phyloP scores from a whole-genome alignment of 2,113 vertebrate species.

The Strigops habroptila region DNA sequence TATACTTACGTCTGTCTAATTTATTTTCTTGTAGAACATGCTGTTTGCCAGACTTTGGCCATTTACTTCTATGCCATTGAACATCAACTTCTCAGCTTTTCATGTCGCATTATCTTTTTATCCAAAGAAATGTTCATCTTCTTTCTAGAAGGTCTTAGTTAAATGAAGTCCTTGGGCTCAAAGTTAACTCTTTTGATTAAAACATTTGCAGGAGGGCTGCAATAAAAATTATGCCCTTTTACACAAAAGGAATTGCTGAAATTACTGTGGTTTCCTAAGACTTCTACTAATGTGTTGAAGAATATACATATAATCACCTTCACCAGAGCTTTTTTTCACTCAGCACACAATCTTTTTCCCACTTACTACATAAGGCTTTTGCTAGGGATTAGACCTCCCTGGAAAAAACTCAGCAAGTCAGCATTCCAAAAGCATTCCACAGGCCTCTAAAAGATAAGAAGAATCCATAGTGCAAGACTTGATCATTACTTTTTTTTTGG shows the following conservation, averaged over 20 bases:
- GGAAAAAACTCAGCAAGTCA: background rate
- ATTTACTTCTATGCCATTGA: slow-evolving; percentile 13
- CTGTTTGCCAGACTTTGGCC: slow-evolving; percentile 19
- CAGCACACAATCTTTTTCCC: background rate
- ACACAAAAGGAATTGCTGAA: background rate
- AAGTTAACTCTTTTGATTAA: background rate
- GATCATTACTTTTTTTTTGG: background rate
- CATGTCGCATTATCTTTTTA: background rate
- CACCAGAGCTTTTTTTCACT: background rate
- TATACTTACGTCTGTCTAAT: slow-evolving; percentile 18
- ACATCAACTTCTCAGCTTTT: background rate
- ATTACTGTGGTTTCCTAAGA: background rate
- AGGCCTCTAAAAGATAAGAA: background rate
- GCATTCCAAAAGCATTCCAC: background rate
- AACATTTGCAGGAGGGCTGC: background rate
- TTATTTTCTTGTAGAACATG: slow-evolving; percentile 51
- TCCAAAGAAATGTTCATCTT: background rate
- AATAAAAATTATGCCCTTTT: background rate
- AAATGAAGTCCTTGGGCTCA: background rate
- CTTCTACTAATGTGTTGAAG: background rate
- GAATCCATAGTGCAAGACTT: background rate
- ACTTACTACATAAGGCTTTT: background rate
- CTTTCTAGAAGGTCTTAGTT: background rate
- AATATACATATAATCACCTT: background rate
- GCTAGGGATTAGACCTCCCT: background rate